phyloP scores from a whole-genome alignment of 2,888 invertebrate genomes.

The Mythimna pallens region DNA sequence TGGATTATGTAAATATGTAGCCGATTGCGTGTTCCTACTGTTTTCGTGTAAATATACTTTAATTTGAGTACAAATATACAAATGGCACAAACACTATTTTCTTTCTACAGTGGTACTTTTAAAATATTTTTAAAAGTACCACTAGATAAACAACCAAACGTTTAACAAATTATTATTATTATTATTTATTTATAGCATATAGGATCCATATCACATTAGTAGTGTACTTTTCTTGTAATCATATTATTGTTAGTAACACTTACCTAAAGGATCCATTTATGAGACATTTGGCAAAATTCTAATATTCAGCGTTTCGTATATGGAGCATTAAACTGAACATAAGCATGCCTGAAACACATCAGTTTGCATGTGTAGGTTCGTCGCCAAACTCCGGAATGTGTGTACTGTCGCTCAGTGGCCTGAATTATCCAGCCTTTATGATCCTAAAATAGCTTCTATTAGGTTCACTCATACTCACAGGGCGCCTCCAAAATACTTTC shows the following conservation, averaged over 20 bases:
- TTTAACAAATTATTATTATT: not conserved
- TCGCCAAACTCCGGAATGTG: slow-evolving; percentile 22
- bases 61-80: not conserved
- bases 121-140: not conserved
- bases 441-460: slow-evolving; percentile 34
- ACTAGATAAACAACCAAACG: not conserved
- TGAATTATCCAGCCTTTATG: slow-evolving; percentile 35
- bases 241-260: too few relatives aligned
- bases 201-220: too few relatives aligned
- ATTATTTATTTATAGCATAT: too few relatives aligned
- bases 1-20: slow-evolving; percentile 54
- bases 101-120: too few relatives aligned
- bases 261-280: not conserved
- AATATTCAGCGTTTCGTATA: slow-evolving; percentile 4
- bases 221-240: too few relatives aligned
- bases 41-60: slow-evolving; percentile 11
- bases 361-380: not conserved
- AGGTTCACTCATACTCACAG: slow-evolving; percentile 17
- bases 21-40: slow-evolving; percentile 4
- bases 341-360: slow-evolving; percentile 21
- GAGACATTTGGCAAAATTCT: not conserved
- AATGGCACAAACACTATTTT: not conserved
- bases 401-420: slow-evolving; percentile 33
- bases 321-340: not conserved
- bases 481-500: slow-evolving; percentile 4